Evolutionary conservation across 2,113 vertebrate species (phyloP).

Genomic region (Toxotes jaculatrix): DNA sequence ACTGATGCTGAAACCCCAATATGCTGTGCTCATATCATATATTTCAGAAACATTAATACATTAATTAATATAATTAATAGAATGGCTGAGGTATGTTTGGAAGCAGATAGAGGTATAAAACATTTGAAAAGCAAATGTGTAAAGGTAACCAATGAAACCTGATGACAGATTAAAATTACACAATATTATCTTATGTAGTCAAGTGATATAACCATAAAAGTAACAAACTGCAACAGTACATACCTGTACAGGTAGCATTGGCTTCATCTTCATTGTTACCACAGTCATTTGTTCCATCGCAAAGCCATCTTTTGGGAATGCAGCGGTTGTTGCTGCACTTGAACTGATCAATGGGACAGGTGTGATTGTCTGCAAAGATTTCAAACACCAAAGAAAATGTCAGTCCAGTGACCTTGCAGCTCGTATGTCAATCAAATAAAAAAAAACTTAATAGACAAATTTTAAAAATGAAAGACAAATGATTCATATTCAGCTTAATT

Average conservation of each 20-base stretch:
- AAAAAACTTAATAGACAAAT: not conserved
- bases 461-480: not conserved
- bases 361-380: constrained; percentile 90
- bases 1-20: not conserved
- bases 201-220: not conserved
- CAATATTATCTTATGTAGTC: not conserved
- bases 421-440: not conserved
- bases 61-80: not conserved
- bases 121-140: not conserved
- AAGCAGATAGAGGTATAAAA: not conserved
- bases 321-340: constrained; percentile 97
- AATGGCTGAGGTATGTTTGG: not conserved
- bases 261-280: constrained; percentile 94
- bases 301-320: constrained; percentile 97
- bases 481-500: not conserved
- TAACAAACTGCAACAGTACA: not conserved
- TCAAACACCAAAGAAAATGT: not conserved
- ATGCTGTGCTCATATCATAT: not conserved
- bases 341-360: constrained; percentile 94
- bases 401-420: not conserved
- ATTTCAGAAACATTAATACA: not conserved
- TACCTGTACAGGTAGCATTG: constrained; percentile 95
- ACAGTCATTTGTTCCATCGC: constrained; percentile 96
- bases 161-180: not conserved
- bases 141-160: not conserved